Evolutionary conservation across 2,888 invertebrate species (phyloP).

Genomic region (Nomada flava): DNA sequence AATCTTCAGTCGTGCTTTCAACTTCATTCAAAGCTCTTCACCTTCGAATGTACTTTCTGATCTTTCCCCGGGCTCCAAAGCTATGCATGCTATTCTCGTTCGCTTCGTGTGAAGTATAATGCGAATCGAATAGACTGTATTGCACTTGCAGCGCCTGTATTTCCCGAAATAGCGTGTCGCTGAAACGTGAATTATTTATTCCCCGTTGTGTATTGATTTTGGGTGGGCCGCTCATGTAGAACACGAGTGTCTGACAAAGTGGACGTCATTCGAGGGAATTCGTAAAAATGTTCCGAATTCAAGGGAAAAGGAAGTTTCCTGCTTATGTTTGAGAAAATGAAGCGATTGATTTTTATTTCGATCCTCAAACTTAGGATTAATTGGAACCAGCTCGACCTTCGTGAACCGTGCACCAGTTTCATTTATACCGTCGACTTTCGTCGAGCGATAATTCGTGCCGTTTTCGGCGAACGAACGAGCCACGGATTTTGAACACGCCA

Average conservation of each 20-base stretch:
- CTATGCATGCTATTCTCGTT: slow-evolving; percentile 34
- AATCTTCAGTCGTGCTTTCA: slow-evolving; percentile 19
- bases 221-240: not conserved
- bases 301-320: not conserved
- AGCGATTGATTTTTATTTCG: no score
- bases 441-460: slow-evolving; percentile 30
- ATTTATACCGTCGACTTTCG: not conserved
- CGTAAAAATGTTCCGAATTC: not conserved
- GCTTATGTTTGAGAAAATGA: not conserved
- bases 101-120: not conserved
- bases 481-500: slow-evolving; percentile 79
- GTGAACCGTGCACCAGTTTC: slow-evolving; percentile 9
- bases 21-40: slow-evolving; percentile 20
- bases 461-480: slow-evolving; percentile 30
- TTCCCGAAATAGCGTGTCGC: slow-evolving; percentile 3
- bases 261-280: not conserved
- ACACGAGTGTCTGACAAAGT: not conserved
- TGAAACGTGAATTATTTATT: slow-evolving; percentile 26
- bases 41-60: slow-evolving; percentile 13
- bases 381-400: slow-evolving; percentile 3
- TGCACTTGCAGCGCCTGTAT: not conserved
- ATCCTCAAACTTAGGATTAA: no score
- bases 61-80: slow-evolving; percentile 18
- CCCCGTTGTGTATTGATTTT: not conserved
- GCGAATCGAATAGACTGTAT: not conserved